Conservation (phyloP, 1,140 invertebrate genomes). For the Saccostrea cuccullata region DNA sequence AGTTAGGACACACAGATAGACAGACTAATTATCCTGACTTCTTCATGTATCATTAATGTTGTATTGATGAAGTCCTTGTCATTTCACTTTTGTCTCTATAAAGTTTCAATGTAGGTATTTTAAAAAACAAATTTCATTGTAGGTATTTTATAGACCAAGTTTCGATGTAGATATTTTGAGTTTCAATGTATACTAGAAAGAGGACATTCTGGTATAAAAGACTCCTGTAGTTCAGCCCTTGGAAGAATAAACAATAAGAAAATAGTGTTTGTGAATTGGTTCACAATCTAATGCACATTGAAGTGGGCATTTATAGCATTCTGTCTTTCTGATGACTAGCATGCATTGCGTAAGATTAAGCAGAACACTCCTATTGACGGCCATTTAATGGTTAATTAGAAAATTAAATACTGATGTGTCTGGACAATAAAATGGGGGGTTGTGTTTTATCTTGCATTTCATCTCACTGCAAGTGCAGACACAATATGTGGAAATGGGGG, state of each 20-base stretch:
- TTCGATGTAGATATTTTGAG: no score
- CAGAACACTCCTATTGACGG: background rate
- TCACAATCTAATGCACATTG: background rate
- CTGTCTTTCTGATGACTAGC: background rate
- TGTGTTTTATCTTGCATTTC: slow-evolving; percentile 17
- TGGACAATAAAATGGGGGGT: background rate
- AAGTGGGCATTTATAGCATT: slow-evolving; percentile 26
- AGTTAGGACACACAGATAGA: no score
- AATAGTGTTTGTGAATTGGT: background rate
- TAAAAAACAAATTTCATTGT: no score
- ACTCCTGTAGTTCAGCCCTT: no score
- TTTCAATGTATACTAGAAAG: no score
- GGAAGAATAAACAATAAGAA: background rate
- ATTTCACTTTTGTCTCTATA: background rate
- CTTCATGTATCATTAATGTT: no score
- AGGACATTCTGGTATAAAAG: no score
- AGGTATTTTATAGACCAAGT: no score
- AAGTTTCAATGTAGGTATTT: no score
- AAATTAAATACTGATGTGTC: slow-evolving; percentile 31
- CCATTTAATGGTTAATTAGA: slow-evolving; percentile 36
- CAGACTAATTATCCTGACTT: no score
- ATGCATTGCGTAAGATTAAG: slow-evolving; percentile 13
- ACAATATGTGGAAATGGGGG: slow-evolving; percentile 12
- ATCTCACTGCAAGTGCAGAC: background rate
- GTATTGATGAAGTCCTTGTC: background rate